These are phyloP conservation scores for Ceratosolen fusciceps DNA, from an alignment of 1,140 invertebrate genomes.

Conservation along the genomic window DNA sequence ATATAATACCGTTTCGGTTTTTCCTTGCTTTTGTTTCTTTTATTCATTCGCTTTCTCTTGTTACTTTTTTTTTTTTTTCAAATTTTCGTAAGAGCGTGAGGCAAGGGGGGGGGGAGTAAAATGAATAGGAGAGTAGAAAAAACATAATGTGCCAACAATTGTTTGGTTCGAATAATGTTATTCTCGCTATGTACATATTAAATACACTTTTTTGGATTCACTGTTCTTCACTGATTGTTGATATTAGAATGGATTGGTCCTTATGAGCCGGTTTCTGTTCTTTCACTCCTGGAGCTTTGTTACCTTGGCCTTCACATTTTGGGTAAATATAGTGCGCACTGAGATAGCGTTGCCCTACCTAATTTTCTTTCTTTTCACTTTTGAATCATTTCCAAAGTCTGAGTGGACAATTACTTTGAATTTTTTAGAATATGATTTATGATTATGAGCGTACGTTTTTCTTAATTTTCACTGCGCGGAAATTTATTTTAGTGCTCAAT, in stretches of 20 bases:
- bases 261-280: background rate
- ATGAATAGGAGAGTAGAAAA: background rate
- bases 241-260: background rate
- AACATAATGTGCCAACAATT: slow-evolving; percentile 18
- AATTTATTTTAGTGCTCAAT: slow-evolving; percentile 19
- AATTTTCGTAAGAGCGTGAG: background rate
- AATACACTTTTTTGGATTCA: background rate
- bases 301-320: background rate
- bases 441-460: slow-evolving; percentile 37
- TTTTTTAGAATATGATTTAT: slow-evolving; percentile 45
- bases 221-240: slow-evolving; percentile 15
- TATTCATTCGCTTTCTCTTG: slow-evolving; percentile 2
- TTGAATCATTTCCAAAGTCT: background rate
- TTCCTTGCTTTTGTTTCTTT: slow-evolving; percentile 28
- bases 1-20: slow-evolving; percentile 6
- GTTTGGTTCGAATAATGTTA: slow-evolving; percentile 13
- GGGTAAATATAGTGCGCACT: background rate
- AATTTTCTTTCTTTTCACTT: background rate
- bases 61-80: background rate
- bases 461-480: background rate
- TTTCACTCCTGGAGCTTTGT: background rate
- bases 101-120: background rate
- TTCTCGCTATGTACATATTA: slow-evolving; percentile 14
- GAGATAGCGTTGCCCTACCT: background rate
- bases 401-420: slow-evolving; percentile 25